phyloP scores from a whole-genome alignment of 2,888 invertebrate genomes.

The Agriopis aurantiaria region DNA sequence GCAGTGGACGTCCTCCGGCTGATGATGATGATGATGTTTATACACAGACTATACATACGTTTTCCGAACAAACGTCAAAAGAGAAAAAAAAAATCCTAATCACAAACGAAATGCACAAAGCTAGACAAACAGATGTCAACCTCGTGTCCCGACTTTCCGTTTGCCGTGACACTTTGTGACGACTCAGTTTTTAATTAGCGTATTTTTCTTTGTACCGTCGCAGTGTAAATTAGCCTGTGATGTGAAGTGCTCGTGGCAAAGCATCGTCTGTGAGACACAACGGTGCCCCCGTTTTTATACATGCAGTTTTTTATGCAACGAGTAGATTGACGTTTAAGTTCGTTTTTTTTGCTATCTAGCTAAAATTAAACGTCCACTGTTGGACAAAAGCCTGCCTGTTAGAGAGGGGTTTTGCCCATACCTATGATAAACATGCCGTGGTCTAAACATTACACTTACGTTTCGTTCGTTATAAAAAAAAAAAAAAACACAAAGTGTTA shows the following conservation, averaged over 20 bases:
- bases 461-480: too few relatives aligned
- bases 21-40: too few relatives aligned
- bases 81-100: constrained; percentile 40
- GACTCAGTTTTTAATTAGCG: constrained; percentile 85
- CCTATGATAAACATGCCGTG: too few relatives aligned
- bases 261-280: constrained; percentile 23
- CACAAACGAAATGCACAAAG: constrained; percentile 59
- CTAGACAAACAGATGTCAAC: constrained; percentile 41
- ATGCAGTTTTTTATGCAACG: constrained; percentile 16
- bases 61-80: constrained; percentile 5
- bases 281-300: constrained; percentile 42
- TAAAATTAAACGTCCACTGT: too few relatives aligned
- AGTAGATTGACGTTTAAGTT: background rate
- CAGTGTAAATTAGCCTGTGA: constrained; percentile 39
- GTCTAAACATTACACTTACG: too few relatives aligned
- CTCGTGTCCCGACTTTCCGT: constrained; percentile 58
- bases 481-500: constrained; percentile 73
- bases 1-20: too few relatives aligned
- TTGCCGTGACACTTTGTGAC: constrained; percentile 79
- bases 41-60: too few relatives aligned
- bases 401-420: too few relatives aligned
- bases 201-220: constrained; percentile 79
- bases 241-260: constrained; percentile 23
- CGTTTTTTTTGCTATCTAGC: too few relatives aligned
- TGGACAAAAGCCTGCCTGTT: too few relatives aligned